Evolutionary conservation across 2,797 vertebrate genomes (phyloP), one percentile per base, ranked within the genome.

Genomic region (Xiphophorus birchmanni): DNA sequence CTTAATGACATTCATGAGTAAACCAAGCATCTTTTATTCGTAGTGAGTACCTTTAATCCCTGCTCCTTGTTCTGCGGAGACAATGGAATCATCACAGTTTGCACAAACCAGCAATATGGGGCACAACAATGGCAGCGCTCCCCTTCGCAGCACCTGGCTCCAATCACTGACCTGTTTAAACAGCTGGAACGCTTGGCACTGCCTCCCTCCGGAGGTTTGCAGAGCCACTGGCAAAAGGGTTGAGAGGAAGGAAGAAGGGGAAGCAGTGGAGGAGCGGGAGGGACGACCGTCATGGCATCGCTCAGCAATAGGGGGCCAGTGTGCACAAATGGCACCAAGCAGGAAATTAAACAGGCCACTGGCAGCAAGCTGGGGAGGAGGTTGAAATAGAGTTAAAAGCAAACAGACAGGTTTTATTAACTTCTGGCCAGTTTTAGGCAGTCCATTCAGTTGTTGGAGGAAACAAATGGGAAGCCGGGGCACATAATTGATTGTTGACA

Each of bases 131-230:
- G 87, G 84, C 87, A 86, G 58, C 80, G 81, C 80, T 52, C 81
- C 77, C 81, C 86, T 84, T 54, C 75, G 84, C 86, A 86, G 88
- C 90, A 80, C 88, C 81, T 32, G 9, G 6, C 78, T 76, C 84
- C 84, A 71, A 85, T 80, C 81, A 42, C 85, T 93, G 93, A 93
- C 93, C 93, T 94, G 94, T 95, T 94, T 94, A 91, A 95, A 93
- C 93, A 95, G 92, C 94, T 95, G 93, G 90, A 92, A 88, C 80
- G 78, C 40, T 93, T 93, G 91, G 89, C 91, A 88, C 82, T 42
- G 79, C 75, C 79, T 71, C 82, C 86, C 92, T 93, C 91, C 79
- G 83, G 92, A 92, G 91, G 92, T 91, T 91, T 93, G 87, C 76
- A 50, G 86, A 84, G 83, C 87, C 82, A 87, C 85, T 91, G 91